Base-by-base conservation (phyloP, 2,113 vertebrate species). In the Pangasianodon hypophthalmus region DNA sequence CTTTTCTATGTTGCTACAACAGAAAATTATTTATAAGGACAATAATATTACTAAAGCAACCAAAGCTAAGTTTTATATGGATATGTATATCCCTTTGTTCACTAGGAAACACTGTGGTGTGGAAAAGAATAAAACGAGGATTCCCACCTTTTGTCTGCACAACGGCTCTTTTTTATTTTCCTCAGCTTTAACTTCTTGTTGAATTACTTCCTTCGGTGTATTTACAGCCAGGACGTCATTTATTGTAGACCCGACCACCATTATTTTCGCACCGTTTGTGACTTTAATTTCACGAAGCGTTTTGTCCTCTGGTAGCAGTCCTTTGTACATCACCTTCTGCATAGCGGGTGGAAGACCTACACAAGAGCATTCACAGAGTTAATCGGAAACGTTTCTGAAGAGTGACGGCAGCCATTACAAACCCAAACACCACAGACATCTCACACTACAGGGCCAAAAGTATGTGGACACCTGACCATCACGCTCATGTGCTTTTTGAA, bases 321-420 rank as follows among this genome's bases (percentile, higher is more conserved):
- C 98, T 94, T 99, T 99, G 94, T 98, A 99, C 98, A 99, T 99
- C 79, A 99, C 98, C 93, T 99, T 99, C 95, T 99, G 98, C 98
- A 99, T 99, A 90, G 98, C 97, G 0, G 98, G 98, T 2, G 98
- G 98, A 92, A 99, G 98, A 96, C 98, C 98, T 98, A 73, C 69
- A 48, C 14, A 92, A 0, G 21, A 67, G n/a, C 9, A 10, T 1
- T 56, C 32, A 56, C 11, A 48, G 14, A 46, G 37, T 84, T 37
- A 62, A 58, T 16, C 2, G 29, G 1, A 54, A 71, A 18, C 4
- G 1, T 37, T 32, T n/a, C 29, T 10, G 5, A 32, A 69, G n/a
- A 69, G 2, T 10, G n/a, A 69, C 1, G 67, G 14, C n/a, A 46
- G 21, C 3, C 8, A 13, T 77, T 46, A 77, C 41, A 77, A 46